A percentile compares a stretch with the other conserved stretches of the same genome.
Conservation (phyloP, 1,140 invertebrate genomes). For the Drosophila pruinosa region DNA sequence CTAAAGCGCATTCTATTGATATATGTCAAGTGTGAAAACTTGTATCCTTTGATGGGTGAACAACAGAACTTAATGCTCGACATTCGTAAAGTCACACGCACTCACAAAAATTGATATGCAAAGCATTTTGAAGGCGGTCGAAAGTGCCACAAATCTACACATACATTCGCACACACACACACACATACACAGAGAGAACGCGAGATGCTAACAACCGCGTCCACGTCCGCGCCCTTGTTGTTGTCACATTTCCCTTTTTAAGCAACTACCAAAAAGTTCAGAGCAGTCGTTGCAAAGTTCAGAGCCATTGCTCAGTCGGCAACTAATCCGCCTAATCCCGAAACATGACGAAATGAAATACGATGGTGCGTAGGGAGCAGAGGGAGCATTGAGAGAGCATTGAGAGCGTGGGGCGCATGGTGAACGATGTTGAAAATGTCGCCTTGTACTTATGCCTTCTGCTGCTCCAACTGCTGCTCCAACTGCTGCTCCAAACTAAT, state of each 20-base stretch:
- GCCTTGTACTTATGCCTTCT: slow-evolving; percentile 4
- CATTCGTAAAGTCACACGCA: slow-evolving; percentile 79
- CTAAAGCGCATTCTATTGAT: neutral
- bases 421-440: slow-evolving; percentile 20
- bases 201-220: slow-evolving; percentile 15
- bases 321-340: slow-evolving; percentile 82
- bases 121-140: slow-evolving; percentile 49
- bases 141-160: slow-evolving; percentile 62
- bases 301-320: slow-evolving; percentile 78
- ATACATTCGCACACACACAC: slow-evolving; percentile 28
- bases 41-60: slow-evolving; percentile 67
- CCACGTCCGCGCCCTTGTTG: slow-evolving; percentile 66
- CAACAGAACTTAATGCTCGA: slow-evolving; percentile 73
- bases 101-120: slow-evolving; percentile 75
- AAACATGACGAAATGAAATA: slow-evolving; percentile 83
- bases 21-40: slow-evolving; percentile 38
- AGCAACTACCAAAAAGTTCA: slow-evolving; percentile 58
- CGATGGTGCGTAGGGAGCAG: slow-evolving; percentile 70
- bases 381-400: neutral
- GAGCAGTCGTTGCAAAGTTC: slow-evolving; percentile 62
- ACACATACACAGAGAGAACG: slow-evolving; percentile 7
- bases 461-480: slow-evolving; percentile 25
- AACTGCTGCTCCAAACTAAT: slow-evolving; percentile 57
- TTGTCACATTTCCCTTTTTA: slow-evolving; percentile 68
- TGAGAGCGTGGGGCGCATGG: slow-evolving; percentile 6